A percentile compares a stretch with the other conserved stretches of the same genome.
phyloP scores from a whole-genome alignment of 2,113 vertebrate genomes.

The Chroicocephalus ridibundus region DNA sequence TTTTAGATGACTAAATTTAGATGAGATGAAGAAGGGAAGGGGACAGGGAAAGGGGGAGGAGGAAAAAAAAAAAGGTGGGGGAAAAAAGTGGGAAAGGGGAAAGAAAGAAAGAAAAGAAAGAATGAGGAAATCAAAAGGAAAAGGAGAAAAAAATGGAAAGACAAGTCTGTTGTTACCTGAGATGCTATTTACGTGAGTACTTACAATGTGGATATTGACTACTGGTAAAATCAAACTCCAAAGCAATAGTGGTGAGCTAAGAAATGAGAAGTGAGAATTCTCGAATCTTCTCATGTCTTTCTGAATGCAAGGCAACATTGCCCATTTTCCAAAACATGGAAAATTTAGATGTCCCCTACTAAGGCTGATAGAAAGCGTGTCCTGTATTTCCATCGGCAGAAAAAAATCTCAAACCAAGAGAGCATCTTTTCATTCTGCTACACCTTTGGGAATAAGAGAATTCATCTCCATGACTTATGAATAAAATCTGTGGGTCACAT shows the following conservation, averaged over 20 bases:
- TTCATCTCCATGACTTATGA: neutral
- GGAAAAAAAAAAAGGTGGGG: neutral
- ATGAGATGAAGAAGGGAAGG: neutral
- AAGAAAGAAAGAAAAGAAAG: neutral
- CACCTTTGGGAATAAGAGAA: neutral
- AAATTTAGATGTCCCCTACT: neutral
- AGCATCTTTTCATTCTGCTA: neutral
- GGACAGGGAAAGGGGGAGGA: rapidly evolving
- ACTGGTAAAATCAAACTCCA: neutral
- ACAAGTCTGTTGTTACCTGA: neutral
- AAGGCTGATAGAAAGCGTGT: neutral
- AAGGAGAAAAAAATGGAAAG: neutral
- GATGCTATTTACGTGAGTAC: neutral
- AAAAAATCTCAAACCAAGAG: neutral
- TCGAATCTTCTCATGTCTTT: neutral
- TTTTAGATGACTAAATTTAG: neutral
- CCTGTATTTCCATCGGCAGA: neutral
- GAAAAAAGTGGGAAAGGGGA: neutral
- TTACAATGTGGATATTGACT: neutral
- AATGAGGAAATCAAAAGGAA: neutral
- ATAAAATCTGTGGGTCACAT: neutral
- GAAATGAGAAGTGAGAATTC: neutral
- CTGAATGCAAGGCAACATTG: neutral
- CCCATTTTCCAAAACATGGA: neutral
- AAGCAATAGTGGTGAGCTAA: neutral